Evolutionary conservation across 1,140 invertebrate genomes (phyloP).

Genomic region (Holcopasites calliopsidis): DNA sequence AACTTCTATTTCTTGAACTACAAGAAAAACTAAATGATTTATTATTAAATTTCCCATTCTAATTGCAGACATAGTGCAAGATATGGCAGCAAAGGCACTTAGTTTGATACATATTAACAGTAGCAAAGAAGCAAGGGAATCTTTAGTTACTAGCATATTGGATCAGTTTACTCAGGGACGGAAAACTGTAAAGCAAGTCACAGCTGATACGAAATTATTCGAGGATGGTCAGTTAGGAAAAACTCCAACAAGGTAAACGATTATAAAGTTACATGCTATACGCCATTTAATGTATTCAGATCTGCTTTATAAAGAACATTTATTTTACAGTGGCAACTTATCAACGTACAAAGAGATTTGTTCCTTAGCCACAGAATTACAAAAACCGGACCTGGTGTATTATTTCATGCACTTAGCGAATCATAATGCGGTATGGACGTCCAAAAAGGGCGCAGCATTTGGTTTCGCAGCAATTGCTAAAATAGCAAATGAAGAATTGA

Average conservation of each 20-base stretch:
- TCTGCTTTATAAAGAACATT: conserved; percentile 21
- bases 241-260: conserved; percentile 88
- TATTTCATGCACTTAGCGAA: conserved; percentile 97
- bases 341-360: conserved; percentile 97
- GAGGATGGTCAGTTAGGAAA: conserved; percentile 92
- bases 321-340: conserved; percentile 85
- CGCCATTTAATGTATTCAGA: not conserved
- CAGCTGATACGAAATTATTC: conserved; percentile 91
- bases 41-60: conserved; percentile 43
- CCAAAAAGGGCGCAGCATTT: conserved; percentile 95
- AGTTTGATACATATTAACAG: conserved; percentile 92
- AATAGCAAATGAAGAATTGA: conserved; percentile 89
- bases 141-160: conserved; percentile 88
- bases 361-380: conserved; percentile 94
- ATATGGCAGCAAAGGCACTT: conserved; percentile 94
- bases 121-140: conserved; percentile 84
- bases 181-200: conserved; percentile 86
- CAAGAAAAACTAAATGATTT: conserved; percentile 6
- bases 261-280: conserved; percentile 3
- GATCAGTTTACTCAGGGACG: conserved; percentile 90
- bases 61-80: conserved; percentile 90
- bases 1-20: conserved; percentile 26
- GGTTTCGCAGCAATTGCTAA: conserved; percentile 92
- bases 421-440: conserved; percentile 96
- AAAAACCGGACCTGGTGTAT: conserved; percentile 96